Conservation (phyloP, 2,113 vertebrate species). For the Macaca fascicularis region DNA sequence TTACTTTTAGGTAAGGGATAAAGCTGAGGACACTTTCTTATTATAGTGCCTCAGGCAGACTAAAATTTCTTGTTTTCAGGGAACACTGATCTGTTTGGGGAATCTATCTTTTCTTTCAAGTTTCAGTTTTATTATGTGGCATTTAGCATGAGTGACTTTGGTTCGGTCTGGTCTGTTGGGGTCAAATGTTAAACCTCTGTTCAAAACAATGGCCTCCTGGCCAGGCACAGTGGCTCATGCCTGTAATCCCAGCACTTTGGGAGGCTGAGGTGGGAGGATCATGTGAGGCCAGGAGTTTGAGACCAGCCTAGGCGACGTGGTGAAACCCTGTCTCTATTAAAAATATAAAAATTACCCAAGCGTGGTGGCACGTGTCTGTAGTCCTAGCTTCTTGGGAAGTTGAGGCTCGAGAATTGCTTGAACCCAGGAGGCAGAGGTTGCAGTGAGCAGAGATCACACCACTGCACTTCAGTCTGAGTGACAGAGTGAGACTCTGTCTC, state of each 20-base stretch:
- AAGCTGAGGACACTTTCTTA: background rate
- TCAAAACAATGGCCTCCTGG: background rate
- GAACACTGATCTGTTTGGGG: background rate
- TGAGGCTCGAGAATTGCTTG: no score
- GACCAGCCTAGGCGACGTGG: no score
- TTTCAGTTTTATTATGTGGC: background rate
- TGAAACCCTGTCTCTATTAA: no score
- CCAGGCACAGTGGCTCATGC: rapidly evolving
- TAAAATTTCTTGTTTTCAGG: background rate
- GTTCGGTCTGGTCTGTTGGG: background rate
- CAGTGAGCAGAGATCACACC: rapidly evolving
- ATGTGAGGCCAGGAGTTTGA: no score
- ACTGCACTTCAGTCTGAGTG: no score
- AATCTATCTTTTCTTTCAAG: background rate
- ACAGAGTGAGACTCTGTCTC: no score
- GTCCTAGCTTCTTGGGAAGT: no score
- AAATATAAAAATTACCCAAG: no score
- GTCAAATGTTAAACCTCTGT: background rate
- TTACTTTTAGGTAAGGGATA: background rate
- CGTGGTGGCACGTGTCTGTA: no score
- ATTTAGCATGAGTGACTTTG: background rate
- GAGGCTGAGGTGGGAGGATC: no score
- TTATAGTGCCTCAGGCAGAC: background rate
- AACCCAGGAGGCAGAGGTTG: no score
- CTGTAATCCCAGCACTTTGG: no score